Conservation (phyloP, 2,888 invertebrate species). For the Drosophila seclusa region DNA sequence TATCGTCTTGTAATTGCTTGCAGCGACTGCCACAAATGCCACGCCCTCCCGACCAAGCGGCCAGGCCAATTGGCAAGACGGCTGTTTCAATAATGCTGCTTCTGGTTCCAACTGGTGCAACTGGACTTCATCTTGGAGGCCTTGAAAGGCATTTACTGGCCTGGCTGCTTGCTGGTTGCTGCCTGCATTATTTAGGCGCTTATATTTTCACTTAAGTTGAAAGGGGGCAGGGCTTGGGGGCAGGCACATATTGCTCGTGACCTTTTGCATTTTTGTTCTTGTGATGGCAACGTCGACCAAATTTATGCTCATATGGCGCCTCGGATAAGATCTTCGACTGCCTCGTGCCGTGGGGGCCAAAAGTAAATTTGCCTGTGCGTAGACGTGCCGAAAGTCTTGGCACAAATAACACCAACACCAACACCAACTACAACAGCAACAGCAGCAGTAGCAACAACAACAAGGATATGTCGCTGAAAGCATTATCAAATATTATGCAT, state of each 20-base stretch:
- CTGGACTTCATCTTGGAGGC: slow-evolving; percentile 20
- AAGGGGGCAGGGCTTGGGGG: slow-evolving; percentile 11
- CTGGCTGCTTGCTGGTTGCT: not conserved
- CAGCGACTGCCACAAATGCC: slow-evolving; percentile 58
- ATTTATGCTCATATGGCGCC: slow-evolving; percentile 79
- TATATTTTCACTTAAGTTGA: slow-evolving; percentile 31
- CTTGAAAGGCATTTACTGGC: slow-evolving; percentile 5
- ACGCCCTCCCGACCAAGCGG: slow-evolving; percentile 42
- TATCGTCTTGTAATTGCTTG: slow-evolving; percentile 76
- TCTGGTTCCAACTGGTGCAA: slow-evolving; percentile 29
- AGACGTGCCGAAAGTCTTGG: slow-evolving; percentile 68
- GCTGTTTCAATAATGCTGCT: slow-evolving; percentile 52
- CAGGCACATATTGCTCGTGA: slow-evolving; percentile 61
- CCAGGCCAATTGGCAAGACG: slow-evolving; percentile 50
- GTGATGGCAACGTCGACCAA: slow-evolving; percentile 43
- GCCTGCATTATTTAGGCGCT: slow-evolving; percentile 24
- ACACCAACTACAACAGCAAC: slow-evolving; percentile 19
- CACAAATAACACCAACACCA: slow-evolving; percentile 35
- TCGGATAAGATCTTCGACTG: slow-evolving; percentile 70
- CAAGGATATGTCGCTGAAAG: slow-evolving; percentile 75
- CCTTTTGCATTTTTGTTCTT: slow-evolving; percentile 55
- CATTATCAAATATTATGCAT: slow-evolving; percentile 81
- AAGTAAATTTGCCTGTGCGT: slow-evolving; percentile 61
- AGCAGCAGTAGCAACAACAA: slow-evolving; percentile 36
- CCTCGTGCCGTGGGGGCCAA: slow-evolving; percentile 46